Evolutionary conservation across 2,113 vertebrate species (phyloP), one percentile per base, ranked within the genome.

Genomic region (Rhadina sibilatrix): DNA sequence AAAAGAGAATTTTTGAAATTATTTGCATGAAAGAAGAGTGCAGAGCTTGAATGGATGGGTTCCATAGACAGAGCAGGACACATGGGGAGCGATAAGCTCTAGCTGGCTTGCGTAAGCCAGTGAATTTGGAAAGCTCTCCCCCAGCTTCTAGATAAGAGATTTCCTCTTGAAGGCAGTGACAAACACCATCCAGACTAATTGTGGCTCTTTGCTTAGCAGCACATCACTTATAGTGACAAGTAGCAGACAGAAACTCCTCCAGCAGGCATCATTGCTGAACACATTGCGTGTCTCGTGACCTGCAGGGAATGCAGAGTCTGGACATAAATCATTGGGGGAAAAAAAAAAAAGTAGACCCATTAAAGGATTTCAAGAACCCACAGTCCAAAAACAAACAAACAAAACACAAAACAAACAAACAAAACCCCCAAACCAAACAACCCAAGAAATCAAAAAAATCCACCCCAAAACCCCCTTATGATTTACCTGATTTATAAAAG

Each of bases 91-190:
- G 54, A 94, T 93, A 95, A 91, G 14, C 31, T 69, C 68, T 82
- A 59, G 64, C 2, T 75, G 76, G 64, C 93, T 78, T 85, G 40
- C 0, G 0, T 85, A 92, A 94, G 46, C 49, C 59, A 68, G 87
- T 71, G 95, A 90, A 83, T 94, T 95, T 91, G 86, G 91, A 96
- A 94, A 94, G 80, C 60, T 90, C 92, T 95, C 64, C 79, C 60
- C 47, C 83, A 68, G 35, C 90, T 93, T 90, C 63, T 70, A 90
- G 94, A 96, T 95, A 96, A 96, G 77, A 87, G 40, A 30, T 56
- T 87, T 91, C 88, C 65, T 84, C 72, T 91, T 0, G 1, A 77
- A 91, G 68, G 70, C 59, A 65, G 63, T 66, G 90, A 96, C 68
- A 89, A 95, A 91, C 63, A 65, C 9, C 30, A 90, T 56, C 40